Percentiles rank a stretch among this genome's conserved stretches.
These are phyloP conservation scores for Holacanthella duospinosa DNA, from an alignment of 2,888 invertebrate species.

Conservation along the genomic window DNA sequence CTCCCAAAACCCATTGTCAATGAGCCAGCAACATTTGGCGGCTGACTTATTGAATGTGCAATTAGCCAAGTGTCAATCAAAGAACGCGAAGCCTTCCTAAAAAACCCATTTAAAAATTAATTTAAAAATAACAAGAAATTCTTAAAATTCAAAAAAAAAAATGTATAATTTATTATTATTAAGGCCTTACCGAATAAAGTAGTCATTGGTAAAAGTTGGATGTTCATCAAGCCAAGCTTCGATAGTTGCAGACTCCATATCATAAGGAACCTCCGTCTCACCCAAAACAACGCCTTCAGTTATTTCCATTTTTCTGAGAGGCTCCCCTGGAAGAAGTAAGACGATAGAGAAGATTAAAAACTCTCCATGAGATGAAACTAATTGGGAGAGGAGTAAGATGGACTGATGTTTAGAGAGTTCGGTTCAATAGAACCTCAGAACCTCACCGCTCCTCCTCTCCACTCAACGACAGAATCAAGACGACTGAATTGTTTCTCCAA, in stretches of 20 bases:
- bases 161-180: not conserved
- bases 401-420: too few species aligned
- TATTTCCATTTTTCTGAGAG: slow-evolving; percentile 35
- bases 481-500: not conserved
- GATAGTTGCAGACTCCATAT: slow-evolving; percentile 77
- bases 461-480: too few species aligned
- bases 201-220: slow-evolving; percentile 89
- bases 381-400: not conserved
- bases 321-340: slow-evolving; percentile 25
- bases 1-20: not conserved
- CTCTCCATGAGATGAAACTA: not conserved
- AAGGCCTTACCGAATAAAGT: slow-evolving; percentile 72
- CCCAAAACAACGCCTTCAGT: not conserved
- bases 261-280: slow-evolving; percentile 49
- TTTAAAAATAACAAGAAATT: not conserved
- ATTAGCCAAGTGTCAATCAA: slow-evolving; percentile 89
- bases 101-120: too few species aligned
- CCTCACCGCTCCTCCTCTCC: not conserved
- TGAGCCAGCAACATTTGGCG: slow-evolving; percentile 25
- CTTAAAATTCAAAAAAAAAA: not conserved
- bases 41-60: slow-evolving; percentile 57
- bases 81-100: slow-evolving; percentile 83
- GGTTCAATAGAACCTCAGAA: too few species aligned
- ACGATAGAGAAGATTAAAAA: not conserved
- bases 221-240: slow-evolving; percentile 95